A percentile compares a stretch with the other conserved stretches of the same genome.
Evolutionary conservation across 1,140 invertebrate genomes (phyloP).

Genomic region (Lepidurus couesii): DNA sequence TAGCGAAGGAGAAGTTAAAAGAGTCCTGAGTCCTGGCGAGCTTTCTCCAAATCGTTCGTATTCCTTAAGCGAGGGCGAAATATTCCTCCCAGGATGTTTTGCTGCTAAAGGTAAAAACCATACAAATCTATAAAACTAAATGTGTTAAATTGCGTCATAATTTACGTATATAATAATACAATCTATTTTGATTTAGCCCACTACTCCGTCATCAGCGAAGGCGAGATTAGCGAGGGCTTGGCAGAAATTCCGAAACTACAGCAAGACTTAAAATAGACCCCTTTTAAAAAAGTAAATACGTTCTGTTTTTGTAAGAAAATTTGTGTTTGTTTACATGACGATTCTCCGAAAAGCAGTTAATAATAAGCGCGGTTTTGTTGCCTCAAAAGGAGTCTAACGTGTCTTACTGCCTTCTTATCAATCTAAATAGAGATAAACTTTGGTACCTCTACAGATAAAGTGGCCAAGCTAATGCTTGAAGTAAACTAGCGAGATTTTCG

Average conservation of each 20-base stretch:
- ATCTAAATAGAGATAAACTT: background rate
- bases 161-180: too few species aligned
- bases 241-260: conserved; percentile 7
- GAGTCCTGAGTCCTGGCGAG: background rate
- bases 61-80: background rate
- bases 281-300: too few species aligned
- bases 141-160: background rate
- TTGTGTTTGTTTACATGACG: background rate
- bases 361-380: background rate
- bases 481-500: background rate
- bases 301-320: background rate
- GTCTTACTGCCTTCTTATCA: background rate
- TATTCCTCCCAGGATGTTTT: background rate
- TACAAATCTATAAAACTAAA: background rate
- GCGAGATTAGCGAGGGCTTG: background rate
- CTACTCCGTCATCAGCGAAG: conserved; percentile 4
- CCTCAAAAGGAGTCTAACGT: background rate
- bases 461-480: background rate
- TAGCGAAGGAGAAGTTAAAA: conserved; percentile 7
- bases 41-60: background rate
- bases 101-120: background rate
- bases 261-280: background rate
- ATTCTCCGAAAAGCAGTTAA: background rate
- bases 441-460: background rate
- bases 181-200: background rate